Conservation (phyloP, 2,113 vertebrate genomes). For the Diadophis punctatus region DNA sequence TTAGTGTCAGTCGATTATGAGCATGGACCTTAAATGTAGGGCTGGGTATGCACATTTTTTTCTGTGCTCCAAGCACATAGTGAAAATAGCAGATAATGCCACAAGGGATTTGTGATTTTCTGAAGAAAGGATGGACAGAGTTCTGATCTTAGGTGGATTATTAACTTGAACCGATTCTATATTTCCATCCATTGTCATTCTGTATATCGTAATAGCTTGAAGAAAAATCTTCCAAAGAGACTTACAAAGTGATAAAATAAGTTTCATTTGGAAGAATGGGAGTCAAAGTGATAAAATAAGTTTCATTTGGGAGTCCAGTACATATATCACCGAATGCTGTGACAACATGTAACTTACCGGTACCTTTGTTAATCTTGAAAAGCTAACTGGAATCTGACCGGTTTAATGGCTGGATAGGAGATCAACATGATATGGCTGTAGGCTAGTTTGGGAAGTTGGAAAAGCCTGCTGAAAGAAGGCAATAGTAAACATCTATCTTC, state of each 20-base stretch:
- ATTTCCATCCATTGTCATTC: not conserved
- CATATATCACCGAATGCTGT: not conserved
- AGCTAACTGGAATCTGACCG: not conserved
- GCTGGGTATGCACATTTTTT: not conserved
- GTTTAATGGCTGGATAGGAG: not conserved
- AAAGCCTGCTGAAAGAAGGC: not conserved
- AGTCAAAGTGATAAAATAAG: not conserved
- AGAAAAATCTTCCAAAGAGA: not conserved
- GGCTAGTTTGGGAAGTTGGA: not conserved
- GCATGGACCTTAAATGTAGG: not conserved
- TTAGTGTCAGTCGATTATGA: not conserved
- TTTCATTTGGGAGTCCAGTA: not conserved
- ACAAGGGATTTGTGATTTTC: not conserved
- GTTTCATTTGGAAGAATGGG: not conserved
- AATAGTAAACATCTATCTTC: not conserved
- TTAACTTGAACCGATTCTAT: not conserved
- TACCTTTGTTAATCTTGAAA: not conserved
- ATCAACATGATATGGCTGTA: not conserved
- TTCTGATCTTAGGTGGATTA: not conserved
- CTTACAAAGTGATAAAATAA: not conserved
- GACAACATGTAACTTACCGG: not conserved
- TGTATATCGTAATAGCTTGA: not conserved
- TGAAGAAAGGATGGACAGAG: not conserved
- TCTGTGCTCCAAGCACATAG: not conserved
- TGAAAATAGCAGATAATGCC: not conserved